phyloP scores from a whole-genome alignment of 1,140 invertebrate species.

The Seison nebaliae region DNA sequence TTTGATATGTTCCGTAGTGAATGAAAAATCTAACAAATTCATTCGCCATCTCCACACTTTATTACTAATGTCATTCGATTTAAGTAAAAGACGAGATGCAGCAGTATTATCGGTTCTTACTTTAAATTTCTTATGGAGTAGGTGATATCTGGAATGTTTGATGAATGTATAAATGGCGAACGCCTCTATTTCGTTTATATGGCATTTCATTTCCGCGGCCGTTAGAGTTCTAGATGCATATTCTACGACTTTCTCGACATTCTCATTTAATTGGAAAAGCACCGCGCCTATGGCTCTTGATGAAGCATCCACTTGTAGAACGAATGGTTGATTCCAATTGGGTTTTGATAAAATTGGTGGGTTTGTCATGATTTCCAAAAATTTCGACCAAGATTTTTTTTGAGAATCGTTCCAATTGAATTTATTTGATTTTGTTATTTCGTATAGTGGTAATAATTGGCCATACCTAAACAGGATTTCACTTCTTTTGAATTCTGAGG shows the following conservation, averaged over 20 bases:
- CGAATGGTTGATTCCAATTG: conserved; percentile 13
- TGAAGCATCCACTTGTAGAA: conserved; percentile 17
- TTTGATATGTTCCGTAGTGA: too few relatives aligned
- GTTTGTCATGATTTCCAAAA: conserved; percentile 13
- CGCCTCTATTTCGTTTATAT: conserved; percentile 15
- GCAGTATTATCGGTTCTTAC: conserved; percentile 18
- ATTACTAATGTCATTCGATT: too few relatives aligned
- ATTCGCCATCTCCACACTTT: too few relatives aligned
- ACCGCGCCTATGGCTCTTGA: conserved; percentile 16
- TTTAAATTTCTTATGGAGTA: conserved; percentile 15
- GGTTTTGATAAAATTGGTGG: conserved; percentile 15
- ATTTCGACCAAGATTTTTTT: conserved; percentile 13
- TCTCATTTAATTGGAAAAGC: conserved; percentile 17
- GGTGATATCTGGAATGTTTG: conserved; percentile 15
- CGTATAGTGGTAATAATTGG: conserved; percentile 13
- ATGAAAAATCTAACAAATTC: too few relatives aligned
- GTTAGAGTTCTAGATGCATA: conserved; percentile 15
- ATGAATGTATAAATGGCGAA: conserved; percentile 16
- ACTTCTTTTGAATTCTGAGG: conserved; percentile 17
- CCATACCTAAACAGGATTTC: conserved; percentile 13
- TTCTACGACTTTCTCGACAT: conserved; percentile 14
- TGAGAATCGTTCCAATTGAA: conserved; percentile 14
- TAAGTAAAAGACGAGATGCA: too few relatives aligned
- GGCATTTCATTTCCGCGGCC: conserved; percentile 15
- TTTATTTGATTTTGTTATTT: conserved; percentile 13